Base-by-base conservation (phyloP, 2,113 vertebrate genomes). In the Paralichthys olivaceus region DNA sequence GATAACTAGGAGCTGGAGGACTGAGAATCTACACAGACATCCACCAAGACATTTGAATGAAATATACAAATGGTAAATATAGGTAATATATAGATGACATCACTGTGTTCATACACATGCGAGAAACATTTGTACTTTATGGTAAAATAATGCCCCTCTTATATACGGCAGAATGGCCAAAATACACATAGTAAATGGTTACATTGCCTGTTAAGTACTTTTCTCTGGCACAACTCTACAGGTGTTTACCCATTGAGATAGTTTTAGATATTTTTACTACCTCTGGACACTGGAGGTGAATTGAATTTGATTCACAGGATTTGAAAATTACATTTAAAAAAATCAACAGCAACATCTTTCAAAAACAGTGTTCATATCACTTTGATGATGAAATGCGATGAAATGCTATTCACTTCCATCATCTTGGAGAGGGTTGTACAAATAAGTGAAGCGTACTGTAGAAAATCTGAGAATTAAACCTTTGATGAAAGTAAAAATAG, bases 241-340 rank as follows among this genome's bases (percentile, higher is more conserved):
- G 12, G 32, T 23, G 59, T 40, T 11, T 40, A n/a, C 20, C 32
- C 26, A 34, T 34, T 1, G 13, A 58, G 22, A 58, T 22, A 13
- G 2, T 40, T 37, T 40, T 11, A 11, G 28, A 43, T 26, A 55
- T 64, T 43, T 43, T 14, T 47, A 15, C 17, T 29, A 23, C 26
- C 37, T 17, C 8, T 6, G 19, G 20, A 47, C 23, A 32, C 25
- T 55, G 26, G 47, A 61, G 22, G 37, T 61, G 7, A 68, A 60
- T 2, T 3, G 9, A 37, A 54, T 64, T 25, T n/a, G 34, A 60
- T 25, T 34, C 19, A 15, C 17, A 51, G 49, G 49, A 53, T 14
- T 32, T 26, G 66, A 58, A 66, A 70, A 80, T 29, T 4, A 34
- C 43, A 53, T 65, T 15, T 72, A 70, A 75, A 72, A 34, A 75